These are phyloP conservation scores for Calameuta filiformis DNA, from an alignment of 2,888 invertebrate species.

Conservation along the genomic window DNA sequence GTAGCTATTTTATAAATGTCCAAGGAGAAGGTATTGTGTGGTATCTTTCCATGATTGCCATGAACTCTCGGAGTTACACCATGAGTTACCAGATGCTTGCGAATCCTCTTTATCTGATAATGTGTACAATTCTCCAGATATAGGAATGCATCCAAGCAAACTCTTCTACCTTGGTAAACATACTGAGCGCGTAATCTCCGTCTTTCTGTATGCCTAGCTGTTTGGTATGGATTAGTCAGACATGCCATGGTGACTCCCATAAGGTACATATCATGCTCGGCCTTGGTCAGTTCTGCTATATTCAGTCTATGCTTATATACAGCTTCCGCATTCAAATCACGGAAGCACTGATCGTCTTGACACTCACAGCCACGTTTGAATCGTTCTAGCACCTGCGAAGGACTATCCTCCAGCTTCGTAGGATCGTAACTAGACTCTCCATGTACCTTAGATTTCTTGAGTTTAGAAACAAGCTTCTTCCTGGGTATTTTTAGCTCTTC, in stretches of 20 bases:
- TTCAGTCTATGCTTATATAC: slow-evolving; percentile 82
- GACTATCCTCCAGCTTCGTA: slow-evolving; percentile 78
- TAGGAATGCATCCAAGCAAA: slow-evolving; percentile 82
- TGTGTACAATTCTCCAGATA: slow-evolving; percentile 84
- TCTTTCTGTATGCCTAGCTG: slow-evolving; percentile 78
- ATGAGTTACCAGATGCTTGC: slow-evolving; percentile 83
- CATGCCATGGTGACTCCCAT: slow-evolving; percentile 89
- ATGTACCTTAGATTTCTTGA: slow-evolving; percentile 66
- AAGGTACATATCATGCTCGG: slow-evolving; percentile 85
- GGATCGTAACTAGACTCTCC: slow-evolving; percentile 69
- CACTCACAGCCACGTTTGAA: slow-evolving; percentile 81
- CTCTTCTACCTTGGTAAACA: slow-evolving; percentile 81
- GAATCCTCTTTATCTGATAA: slow-evolving; percentile 80
- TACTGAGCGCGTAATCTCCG: slow-evolving; percentile 80
- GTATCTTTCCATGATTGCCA: slow-evolving; percentile 83
- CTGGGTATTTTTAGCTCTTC: slow-evolving; percentile 10
- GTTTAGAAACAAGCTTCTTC: slow-evolving; percentile 12
- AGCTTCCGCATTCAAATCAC: slow-evolving; percentile 79
- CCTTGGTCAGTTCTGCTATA: slow-evolving; percentile 83
- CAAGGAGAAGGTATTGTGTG: slow-evolving; percentile 82
- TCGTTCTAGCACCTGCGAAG: slow-evolving; percentile 75
- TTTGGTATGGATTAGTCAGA: slow-evolving; percentile 77
- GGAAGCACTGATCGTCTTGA: slow-evolving; percentile 80
- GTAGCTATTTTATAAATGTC: slow-evolving; percentile 84
- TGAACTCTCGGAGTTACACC: slow-evolving; percentile 83